A percentile compares a stretch with the other conserved stretches of the same genome.
These are phyloP conservation scores for Montipora capitata DNA, from an alignment of 92 coral and sea anemone genomes.

Conservation along the genomic window DNA sequence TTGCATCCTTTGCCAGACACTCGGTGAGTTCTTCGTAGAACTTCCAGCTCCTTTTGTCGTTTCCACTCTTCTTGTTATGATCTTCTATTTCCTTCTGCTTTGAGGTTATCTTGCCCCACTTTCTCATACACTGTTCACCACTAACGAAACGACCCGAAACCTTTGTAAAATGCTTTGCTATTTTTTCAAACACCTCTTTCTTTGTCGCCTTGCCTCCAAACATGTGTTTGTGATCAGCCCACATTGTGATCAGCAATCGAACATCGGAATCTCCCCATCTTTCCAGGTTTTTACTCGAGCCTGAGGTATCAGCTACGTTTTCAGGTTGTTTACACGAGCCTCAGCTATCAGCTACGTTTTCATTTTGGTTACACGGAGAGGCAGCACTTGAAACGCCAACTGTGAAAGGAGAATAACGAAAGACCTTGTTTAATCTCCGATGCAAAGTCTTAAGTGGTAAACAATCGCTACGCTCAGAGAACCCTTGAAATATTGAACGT, in stretches of 20 bases:
- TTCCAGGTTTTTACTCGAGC: not conserved
- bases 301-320: not conserved
- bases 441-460: no score
- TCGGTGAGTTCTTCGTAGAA: conserved; percentile 63
- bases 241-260: conserved; percentile 38
- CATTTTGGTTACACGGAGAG: not conserved
- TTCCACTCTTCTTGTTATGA: conserved; percentile 71
- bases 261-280: conserved; percentile 53
- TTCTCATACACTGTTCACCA: conserved; percentile 65
- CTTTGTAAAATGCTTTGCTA: conserved; percentile 44
- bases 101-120: conserved; percentile 39
- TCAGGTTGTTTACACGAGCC: no score
- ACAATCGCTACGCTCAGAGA: no score
- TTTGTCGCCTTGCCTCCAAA: conserved; percentile 64
- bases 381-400: not conserved
- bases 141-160: conserved; percentile 38
- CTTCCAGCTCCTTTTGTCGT: conserved; percentile 61
- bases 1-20: conserved; percentile 46
- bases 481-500: no score
- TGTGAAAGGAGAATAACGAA: not conserved
- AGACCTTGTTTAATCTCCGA: no score
- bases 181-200: conserved; percentile 64
- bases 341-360: no score
- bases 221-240: conserved; percentile 43
- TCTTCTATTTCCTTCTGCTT: conserved; percentile 55